Percentiles rank a stretch among this genome's conserved stretches.
Conservation (phyloP, 2,888 invertebrate genomes). For the Tortrix viridana region DNA sequence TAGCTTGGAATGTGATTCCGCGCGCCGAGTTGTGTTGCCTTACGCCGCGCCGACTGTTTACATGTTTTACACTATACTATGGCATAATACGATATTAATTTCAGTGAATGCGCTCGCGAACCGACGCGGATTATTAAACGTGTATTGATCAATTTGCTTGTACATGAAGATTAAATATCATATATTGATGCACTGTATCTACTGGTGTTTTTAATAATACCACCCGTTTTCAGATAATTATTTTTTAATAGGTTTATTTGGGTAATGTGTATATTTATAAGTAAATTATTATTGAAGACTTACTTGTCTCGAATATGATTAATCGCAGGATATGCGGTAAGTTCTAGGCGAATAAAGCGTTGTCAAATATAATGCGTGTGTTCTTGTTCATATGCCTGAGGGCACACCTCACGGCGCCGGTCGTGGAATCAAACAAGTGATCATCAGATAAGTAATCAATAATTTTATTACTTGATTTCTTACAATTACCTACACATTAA, state of each 20-base stretch:
- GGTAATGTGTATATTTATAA: slow-evolving; percentile 82
- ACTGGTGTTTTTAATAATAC: slow-evolving; percentile 81
- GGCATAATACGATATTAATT: slow-evolving; percentile 83
- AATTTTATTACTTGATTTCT: slow-evolving; percentile 18
- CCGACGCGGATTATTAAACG: slow-evolving; percentile 72
- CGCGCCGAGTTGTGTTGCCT: slow-evolving; percentile 68
- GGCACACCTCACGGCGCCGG: not conserved
- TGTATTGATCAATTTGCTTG: slow-evolving; percentile 88
- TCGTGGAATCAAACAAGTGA: not conserved
- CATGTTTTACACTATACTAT: slow-evolving; percentile 79
- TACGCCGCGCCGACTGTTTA: slow-evolving; percentile 64
- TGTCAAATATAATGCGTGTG: slow-evolving; percentile 71
- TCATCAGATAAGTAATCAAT: slow-evolving; percentile 8
- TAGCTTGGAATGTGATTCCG: slow-evolving; percentile 80
- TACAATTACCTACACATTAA: slow-evolving; percentile 4
- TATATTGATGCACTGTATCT: slow-evolving; percentile 89
- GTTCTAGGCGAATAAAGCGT: slow-evolving; percentile 81
- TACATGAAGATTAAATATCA: slow-evolving; percentile 90
- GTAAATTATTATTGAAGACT: slow-evolving; percentile 81
- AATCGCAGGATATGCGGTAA: slow-evolving; percentile 75
- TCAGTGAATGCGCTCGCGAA: slow-evolving; percentile 66
- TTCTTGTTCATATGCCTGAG: slow-evolving; percentile 55
- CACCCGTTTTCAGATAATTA: slow-evolving; percentile 69
- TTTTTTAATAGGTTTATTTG: slow-evolving; percentile 79
- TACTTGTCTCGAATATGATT: slow-evolving; percentile 79